phyloP scores from a whole-genome alignment of 2,113 vertebrate genomes.

The Cyanoramphus novaezelandiae region DNA sequence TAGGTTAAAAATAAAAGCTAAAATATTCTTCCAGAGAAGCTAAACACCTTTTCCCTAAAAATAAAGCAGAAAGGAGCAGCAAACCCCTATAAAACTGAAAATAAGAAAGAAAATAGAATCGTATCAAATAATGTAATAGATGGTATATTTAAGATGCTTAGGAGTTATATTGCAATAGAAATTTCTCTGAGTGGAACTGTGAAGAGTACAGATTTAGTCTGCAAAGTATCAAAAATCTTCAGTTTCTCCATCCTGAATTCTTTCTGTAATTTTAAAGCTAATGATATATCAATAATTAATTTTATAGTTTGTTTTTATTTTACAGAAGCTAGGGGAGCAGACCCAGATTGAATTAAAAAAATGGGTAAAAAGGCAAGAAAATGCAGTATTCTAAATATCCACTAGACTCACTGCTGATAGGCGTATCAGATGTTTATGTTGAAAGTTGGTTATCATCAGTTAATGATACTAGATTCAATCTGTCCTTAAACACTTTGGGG shows the following conservation, averaged over 20 bases:
- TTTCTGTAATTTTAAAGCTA: background rate
- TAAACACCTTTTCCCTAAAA: background rate
- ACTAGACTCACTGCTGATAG: background rate
- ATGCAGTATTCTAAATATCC: background rate
- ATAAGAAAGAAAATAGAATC: background rate
- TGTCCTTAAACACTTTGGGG: background rate
- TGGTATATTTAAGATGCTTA: background rate
- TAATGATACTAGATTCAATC: background rate
- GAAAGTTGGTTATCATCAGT: background rate
- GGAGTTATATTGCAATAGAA: conserved; percentile 1
- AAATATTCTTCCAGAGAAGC: background rate
- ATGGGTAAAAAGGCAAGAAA: background rate
- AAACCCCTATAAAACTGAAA: background rate
- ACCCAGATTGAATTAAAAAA: background rate
- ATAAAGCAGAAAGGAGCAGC: background rate
- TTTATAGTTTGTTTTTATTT: background rate
- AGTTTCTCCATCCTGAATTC: background rate
- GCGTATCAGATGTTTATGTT: background rate
- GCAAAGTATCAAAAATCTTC: background rate
- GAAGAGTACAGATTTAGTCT: background rate
- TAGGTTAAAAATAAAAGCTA: background rate
- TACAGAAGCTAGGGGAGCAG: background rate
- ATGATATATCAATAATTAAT: background rate
- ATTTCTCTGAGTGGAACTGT: background rate
- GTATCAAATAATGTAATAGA: background rate